Percentiles rank a stretch among this genome's conserved stretches.
These are phyloP conservation scores for Falco punctatus DNA, from an alignment of 2,113 vertebrate genomes.

Conservation along the genomic window DNA sequence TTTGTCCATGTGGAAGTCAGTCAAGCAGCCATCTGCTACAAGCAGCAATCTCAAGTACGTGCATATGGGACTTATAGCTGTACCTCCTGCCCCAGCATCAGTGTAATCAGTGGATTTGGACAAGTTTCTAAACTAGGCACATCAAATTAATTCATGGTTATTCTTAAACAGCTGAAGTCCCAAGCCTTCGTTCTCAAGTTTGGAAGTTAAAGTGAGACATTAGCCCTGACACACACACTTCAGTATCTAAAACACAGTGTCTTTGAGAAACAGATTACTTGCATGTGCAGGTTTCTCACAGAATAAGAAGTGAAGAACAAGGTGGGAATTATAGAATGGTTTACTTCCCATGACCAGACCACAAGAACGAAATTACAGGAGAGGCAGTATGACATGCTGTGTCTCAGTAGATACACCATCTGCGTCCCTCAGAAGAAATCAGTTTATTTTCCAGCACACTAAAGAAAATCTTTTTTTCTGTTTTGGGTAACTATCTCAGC, in stretches of 20 bases:
- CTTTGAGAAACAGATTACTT: background rate
- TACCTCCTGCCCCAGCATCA: background rate
- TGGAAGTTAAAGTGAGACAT: background rate
- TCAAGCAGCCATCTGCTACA: background rate
- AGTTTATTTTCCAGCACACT: background rate
- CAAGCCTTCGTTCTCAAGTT: background rate
- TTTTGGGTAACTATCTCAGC: slow-evolving; percentile 36
- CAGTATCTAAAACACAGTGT: background rate
- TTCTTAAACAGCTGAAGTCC: background rate
- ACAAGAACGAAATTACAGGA: background rate
- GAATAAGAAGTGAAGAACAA: background rate
- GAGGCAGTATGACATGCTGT: background rate
- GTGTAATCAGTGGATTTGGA: background rate
- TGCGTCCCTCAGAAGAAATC: background rate
- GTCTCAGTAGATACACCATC: background rate
- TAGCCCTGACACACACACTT: background rate
- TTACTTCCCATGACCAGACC: background rate
- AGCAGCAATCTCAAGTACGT: background rate
- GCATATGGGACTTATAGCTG: background rate
- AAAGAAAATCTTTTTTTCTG: slow-evolving; percentile 45
- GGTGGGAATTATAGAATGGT: background rate
- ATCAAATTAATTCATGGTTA: background rate
- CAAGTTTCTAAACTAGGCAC: background rate
- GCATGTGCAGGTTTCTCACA: background rate
- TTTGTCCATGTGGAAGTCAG: background rate